Evolutionary conservation across 2,888 invertebrate species (phyloP).

Genomic region (Iphiclides podalirius): DNA sequence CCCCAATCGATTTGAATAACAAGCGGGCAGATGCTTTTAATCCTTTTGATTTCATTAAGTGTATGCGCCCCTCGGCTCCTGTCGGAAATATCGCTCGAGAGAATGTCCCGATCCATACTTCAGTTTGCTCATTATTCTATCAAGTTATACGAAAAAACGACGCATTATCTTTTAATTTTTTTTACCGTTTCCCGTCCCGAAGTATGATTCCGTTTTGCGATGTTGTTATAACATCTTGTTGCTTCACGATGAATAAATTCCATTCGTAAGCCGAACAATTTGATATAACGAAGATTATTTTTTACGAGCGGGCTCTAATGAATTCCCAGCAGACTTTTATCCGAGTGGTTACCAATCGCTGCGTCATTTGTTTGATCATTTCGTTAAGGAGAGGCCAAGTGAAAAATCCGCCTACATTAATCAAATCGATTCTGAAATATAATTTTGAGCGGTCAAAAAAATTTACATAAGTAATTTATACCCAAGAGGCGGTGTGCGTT

Average conservation of each 20-base stretch:
- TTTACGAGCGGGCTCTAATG: conserved; percentile 51
- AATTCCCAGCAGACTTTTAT: conserved; percentile 61
- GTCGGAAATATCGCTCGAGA: conserved; percentile 79
- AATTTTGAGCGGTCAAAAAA: conserved; percentile 69
- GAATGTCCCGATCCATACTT: conserved; percentile 59
- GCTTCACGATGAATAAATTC: conserved; percentile 32
- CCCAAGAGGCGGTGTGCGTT: conserved; percentile 53
- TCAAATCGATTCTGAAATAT: conserved; percentile 72
- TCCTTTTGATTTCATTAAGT: conserved; percentile 80
- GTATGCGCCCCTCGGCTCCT: conserved; percentile 74
- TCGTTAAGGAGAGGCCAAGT: conserved; percentile 63
- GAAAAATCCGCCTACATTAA: conserved; percentile 74
- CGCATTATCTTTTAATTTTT: conserved; percentile 27
- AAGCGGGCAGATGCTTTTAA: conserved; percentile 80
- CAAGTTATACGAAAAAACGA: conserved; percentile 37
- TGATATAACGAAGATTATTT: conserved; percentile 44
- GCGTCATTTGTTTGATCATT: conserved; percentile 68
- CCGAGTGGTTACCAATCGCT: conserved; percentile 60
- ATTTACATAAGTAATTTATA: conserved; percentile 78
- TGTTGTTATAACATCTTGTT: too few species aligned
- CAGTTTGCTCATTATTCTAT: conserved; percentile 62
- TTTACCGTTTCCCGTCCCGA: neutral
- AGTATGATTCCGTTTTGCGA: too few species aligned
- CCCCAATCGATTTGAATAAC: conserved; percentile 80
- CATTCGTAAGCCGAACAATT: conserved; percentile 38